Percentiles rank a stretch among this genome's conserved stretches.
These are phyloP conservation scores for Drosophila santomea DNA, from an alignment of 1,140 invertebrate genomes.

Conservation along the genomic window DNA sequence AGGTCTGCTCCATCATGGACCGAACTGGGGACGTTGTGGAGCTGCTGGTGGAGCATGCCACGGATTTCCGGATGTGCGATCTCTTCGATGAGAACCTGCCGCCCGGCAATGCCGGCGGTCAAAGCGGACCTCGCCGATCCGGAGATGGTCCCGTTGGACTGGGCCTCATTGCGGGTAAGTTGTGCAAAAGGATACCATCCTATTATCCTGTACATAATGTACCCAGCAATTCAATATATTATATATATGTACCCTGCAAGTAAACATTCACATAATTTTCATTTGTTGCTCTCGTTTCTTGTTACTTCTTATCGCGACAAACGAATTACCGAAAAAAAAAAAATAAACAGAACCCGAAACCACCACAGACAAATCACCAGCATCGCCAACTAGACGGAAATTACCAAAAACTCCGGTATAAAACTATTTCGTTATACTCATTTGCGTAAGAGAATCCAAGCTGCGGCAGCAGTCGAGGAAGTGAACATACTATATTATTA, in stretches of 20 bases:
- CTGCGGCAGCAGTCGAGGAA: conserved; percentile 41
- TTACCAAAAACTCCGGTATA: conserved; percentile 97
- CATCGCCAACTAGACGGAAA: conserved; percentile 95
- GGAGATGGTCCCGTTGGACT: conserved; percentile 78
- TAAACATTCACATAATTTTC: conserved; percentile 70
- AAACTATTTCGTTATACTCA: conserved; percentile 85
- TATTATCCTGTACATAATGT: conserved; percentile 14
- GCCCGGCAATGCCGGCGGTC: conserved; percentile 77
- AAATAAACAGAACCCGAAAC: conserved; percentile 84
- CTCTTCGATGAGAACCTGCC: conserved; percentile 86
- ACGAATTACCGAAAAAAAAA: conserved; percentile 27
- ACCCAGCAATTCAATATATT: conserved; percentile 1
- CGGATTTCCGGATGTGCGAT: conserved; percentile 89
- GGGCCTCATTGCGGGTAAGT: conserved; percentile 83
- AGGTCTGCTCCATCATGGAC: conserved; percentile 94
- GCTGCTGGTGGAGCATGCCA: conserved; percentile 91
- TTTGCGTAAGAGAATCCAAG: conserved; percentile 51
- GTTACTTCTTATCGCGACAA: conserved; percentile 61
- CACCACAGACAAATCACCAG: conserved; percentile 91
- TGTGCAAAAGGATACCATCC: background rate
- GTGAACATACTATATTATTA: conserved; percentile 31
- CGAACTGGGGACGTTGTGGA: conserved; percentile 92
- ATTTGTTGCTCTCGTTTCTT: conserved; percentile 80
- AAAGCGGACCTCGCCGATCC: conserved; percentile 77
- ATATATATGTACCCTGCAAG: conserved; percentile 29